Evolutionary conservation across 2,113 vertebrate genomes (phyloP), one percentile per base, ranked within the genome.

Genomic region (Sylvia atricapilla): DNA sequence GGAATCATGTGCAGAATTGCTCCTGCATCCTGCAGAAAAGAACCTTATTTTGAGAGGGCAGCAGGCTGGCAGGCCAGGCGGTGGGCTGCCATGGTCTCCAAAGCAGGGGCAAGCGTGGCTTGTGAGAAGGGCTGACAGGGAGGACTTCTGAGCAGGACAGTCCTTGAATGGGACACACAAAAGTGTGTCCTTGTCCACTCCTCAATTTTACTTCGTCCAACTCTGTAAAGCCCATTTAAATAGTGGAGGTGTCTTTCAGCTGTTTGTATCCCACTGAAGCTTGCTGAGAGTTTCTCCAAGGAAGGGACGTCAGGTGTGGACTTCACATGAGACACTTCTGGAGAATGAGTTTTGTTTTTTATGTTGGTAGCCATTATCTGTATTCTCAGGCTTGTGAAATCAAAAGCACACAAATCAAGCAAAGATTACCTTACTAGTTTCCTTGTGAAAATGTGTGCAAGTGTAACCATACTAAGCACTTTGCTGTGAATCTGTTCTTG

Each of bases 71-170:
- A 28, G 47, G 44, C 35, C 1, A 5, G 33, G 12, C 17, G 63
- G 15, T 70, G 58, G 13, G n/a, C 30, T 74, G 37, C 56, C 0
- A 0, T 53, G 52, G 16, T 81, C 68, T 73, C 52, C 2, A 5
- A 49, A 70, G 25, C 5, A 1, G 39, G 18, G 37, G 37, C 16
- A 27, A 15, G n/a, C 9, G 0, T 16, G 22, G 17, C 67, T 58
- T 18, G 20, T 2, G 5, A 59, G 67, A 39, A 76, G 11, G 6
- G 5, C 20, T 62, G 20, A 2, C 11, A 16, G 22, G 15, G 43
- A 70, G 68, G n/a, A 21, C 35, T 50, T 80, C 37, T 49, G 22
- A 53, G 20, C 8, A 62, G 46, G 47, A 35, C 18, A 19, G 11
- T 16, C 2, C 2, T 9, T 76, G 46, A 58, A 20, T 39, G 50